Evolutionary conservation across 2,888 invertebrate genomes (phyloP), one percentile per base, ranked within the genome.

Genomic region (Trachelus stipa): DNA sequence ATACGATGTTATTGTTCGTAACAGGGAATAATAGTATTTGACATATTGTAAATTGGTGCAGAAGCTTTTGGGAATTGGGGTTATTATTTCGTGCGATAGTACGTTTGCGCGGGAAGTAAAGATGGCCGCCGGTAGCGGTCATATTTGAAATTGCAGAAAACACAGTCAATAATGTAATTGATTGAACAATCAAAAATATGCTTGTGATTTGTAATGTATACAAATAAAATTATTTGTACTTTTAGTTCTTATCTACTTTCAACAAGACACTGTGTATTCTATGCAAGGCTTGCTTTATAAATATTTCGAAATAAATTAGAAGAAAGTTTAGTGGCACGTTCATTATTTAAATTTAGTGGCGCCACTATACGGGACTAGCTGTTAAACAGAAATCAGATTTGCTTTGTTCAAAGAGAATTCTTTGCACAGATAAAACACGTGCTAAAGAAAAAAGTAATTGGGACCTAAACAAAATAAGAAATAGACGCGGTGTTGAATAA

Each of bases 71-170:
- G 56, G 9, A 56, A 56, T 56, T 56, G 56, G 56, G 23, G 56
- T 56, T 23, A 56, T 23, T 56, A 56, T 56, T 56, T 23, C 23
- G 23, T 23, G 31, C 4, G 9, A 12, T 33, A 12, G 15, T 69
- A 78, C 78, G 82, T 81, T 77, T 81, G 82, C 79, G 79, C 78
- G 12, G 23, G 0, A 15, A 79, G 75, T 75, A 73, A 79, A 73
- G 56, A 82, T 82, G 81, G 81, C 79, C 78, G 77, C 76, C 74
- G 34, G 40, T 78, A 69, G 68, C 81, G 78, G 81, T 81, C 79
- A 82, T 76, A 74, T 78, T 81, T 56, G 23, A 56, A 56, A 56
- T 56, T 56, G 23, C 2, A 56, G 23, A 23, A 56, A 56, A 23
- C 15, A 56, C 2, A 40, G 40, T 6, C 9, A 56, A 56, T 56